A percentile compares a stretch with the other conserved stretches of the same genome.
Conservation (phyloP, 2,113 vertebrate species). For the Corythornis madagascariensis region DNA sequence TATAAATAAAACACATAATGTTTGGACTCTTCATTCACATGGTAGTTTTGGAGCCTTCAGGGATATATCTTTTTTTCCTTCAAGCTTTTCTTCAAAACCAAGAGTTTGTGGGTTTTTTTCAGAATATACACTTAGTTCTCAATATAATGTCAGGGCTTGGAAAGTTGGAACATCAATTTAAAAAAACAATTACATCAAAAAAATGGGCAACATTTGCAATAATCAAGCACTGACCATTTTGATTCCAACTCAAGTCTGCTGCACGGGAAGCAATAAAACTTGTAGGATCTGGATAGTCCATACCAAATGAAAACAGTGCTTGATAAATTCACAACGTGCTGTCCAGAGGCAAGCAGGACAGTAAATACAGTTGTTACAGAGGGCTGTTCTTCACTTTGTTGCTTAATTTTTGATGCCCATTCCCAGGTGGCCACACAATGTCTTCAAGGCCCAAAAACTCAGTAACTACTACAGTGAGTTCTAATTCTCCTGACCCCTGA, state of each 20-base stretch:
- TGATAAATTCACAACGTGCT: constrained; percentile 3
- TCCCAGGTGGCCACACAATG: not conserved
- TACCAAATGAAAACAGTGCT: not conserved
- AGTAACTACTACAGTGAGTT: not conserved
- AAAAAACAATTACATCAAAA: constrained; percentile 34
- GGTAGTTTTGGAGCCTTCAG: not conserved
- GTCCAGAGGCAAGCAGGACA: not conserved
- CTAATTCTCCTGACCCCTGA: not conserved
- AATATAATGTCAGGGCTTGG: constrained; percentile 22
- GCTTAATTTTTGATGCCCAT: not conserved
- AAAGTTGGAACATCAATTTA: constrained; percentile 27
- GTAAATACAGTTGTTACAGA: not conserved
- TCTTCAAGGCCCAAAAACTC: not conserved
- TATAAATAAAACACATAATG: constrained; percentile 55
- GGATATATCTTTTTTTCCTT: not conserved
- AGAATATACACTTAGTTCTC: constrained; percentile 22
- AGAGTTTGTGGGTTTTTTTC: not conserved
- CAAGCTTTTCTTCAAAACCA: constrained; percentile 41
- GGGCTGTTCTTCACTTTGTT: not conserved
- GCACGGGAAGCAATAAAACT: not conserved
- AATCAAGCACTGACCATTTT: constrained; percentile 17
- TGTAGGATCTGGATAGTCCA: not conserved
- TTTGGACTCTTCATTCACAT: constrained; percentile 39
- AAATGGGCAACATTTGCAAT: constrained; percentile 6
- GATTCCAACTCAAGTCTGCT: not conserved